These are phyloP conservation scores for Trichechus manatus DNA, from an alignment of 2,113 vertebrate genomes.

Conservation along the genomic window DNA sequence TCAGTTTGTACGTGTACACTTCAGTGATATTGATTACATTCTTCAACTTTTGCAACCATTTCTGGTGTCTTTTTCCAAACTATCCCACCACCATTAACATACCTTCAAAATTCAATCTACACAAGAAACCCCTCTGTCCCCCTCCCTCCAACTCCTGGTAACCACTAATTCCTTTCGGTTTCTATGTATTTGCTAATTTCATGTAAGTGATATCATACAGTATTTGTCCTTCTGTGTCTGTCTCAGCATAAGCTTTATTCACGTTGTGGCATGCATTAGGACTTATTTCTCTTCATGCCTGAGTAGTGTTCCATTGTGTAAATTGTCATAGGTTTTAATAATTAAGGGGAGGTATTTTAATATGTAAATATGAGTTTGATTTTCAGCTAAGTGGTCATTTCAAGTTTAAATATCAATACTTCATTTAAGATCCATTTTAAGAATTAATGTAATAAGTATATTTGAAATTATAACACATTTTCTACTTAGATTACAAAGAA, in stretches of 20 bases:
- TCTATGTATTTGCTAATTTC: too few relatives aligned
- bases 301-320: too few relatives aligned
- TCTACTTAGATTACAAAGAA: background rate
- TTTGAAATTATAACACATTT: background rate
- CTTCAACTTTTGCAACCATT: background rate
- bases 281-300: too few relatives aligned
- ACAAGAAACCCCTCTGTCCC: background rate
- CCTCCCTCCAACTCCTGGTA: too few relatives aligned
- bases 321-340: background rate
- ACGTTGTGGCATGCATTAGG: too few relatives aligned
- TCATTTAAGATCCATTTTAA: background rate
- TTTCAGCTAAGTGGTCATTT: background rate
- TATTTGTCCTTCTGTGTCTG: too few relatives aligned
- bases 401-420: background rate
- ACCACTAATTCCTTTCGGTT: background rate
- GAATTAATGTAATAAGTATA: background rate
- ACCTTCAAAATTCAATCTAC: background rate
- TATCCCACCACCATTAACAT: background rate
- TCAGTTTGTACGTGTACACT: background rate
- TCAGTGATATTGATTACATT: background rate
- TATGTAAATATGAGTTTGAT: background rate
- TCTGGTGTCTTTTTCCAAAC: background rate
- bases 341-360: too few relatives aligned
- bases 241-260: too few relatives aligned
- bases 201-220: too few relatives aligned